phyloP scores from a whole-genome alignment of 2,113 vertebrate genomes.

The Myotis lucifugus region DNA sequence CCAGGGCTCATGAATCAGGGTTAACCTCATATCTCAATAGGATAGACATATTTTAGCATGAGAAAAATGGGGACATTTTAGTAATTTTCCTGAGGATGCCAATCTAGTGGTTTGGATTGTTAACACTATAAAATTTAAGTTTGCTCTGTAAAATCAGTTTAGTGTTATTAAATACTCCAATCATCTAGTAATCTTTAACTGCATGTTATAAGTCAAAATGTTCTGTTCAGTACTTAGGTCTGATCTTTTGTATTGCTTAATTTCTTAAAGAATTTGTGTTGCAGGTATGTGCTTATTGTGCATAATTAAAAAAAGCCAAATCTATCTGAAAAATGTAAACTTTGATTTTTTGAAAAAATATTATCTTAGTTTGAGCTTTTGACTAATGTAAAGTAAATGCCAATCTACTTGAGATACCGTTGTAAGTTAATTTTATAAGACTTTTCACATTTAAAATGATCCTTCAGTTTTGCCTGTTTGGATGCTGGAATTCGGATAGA shows the following conservation, averaged over 20 bases:
- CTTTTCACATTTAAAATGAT: conserved; percentile 64
- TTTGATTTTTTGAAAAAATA: conserved; percentile 64
- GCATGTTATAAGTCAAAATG: conserved; percentile 54
- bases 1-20: neutral
- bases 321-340: conserved; percentile 73
- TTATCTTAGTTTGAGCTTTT: conserved; percentile 72
- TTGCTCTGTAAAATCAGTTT: neutral
- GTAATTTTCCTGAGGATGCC: neutral
- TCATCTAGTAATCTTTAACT: neutral
- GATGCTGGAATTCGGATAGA: neutral
- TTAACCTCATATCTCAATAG: neutral
- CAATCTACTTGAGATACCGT: conserved; percentile 64
- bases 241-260: conserved; percentile 72
- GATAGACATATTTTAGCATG: neutral
- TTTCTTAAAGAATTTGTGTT: conserved; percentile 68
- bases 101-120: neutral
- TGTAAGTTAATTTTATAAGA: conserved; percentile 68
- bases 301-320: conserved; percentile 70
- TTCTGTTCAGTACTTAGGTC: conserved; percentile 61
- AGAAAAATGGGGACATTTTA: conserved; percentile 28
- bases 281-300: conserved; percentile 71
- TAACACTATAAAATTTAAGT: conserved; percentile 12
- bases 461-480: conserved; percentile 50
- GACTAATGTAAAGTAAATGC: conserved; percentile 76
- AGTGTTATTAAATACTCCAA: neutral